Percentiles rank a stretch among this genome's conserved stretches.
These are phyloP conservation scores for Phrynosoma platyrhinos DNA, from an alignment of 2,113 vertebrate species.

Conservation along the genomic window DNA sequence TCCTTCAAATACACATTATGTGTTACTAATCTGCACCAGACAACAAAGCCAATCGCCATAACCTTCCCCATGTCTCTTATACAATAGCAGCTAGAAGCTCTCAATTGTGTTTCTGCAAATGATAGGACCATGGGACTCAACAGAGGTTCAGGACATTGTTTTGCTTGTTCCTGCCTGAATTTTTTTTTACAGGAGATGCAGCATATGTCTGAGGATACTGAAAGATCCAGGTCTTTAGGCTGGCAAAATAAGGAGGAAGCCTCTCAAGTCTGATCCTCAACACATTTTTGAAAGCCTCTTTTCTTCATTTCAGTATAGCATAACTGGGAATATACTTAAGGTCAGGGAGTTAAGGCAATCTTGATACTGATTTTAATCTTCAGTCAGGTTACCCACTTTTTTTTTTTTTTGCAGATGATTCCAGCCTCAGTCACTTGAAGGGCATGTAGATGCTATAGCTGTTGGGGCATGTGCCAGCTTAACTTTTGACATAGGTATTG, in stretches of 20 bases:
- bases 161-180: fast-evolving
- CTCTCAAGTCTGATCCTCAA: background rate
- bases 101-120: background rate
- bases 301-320: background rate
- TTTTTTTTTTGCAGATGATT: conserved; percentile 38
- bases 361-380: background rate
- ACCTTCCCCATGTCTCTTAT: fast-evolving
- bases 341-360: conserved; percentile 14
- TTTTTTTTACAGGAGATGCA: background rate
- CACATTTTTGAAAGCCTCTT: background rate
- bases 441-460: background rate
- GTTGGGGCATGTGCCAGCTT: background rate
- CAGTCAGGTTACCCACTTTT: background rate
- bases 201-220: background rate
- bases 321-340: background rate
- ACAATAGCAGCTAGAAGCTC: background rate
- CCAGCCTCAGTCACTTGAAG: background rate
- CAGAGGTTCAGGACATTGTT: fast-evolving
- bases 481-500: background rate
- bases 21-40: background rate
- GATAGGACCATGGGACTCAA: background rate
- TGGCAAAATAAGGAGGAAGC: fast-evolving
- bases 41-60: background rate
- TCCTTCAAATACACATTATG: conserved; percentile 42
- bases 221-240: fast-evolving